These are phyloP conservation scores for Caenorhabditis imperialis DNA, from an alignment of 2,888 invertebrate genomes.

Conservation along the genomic window DNA sequence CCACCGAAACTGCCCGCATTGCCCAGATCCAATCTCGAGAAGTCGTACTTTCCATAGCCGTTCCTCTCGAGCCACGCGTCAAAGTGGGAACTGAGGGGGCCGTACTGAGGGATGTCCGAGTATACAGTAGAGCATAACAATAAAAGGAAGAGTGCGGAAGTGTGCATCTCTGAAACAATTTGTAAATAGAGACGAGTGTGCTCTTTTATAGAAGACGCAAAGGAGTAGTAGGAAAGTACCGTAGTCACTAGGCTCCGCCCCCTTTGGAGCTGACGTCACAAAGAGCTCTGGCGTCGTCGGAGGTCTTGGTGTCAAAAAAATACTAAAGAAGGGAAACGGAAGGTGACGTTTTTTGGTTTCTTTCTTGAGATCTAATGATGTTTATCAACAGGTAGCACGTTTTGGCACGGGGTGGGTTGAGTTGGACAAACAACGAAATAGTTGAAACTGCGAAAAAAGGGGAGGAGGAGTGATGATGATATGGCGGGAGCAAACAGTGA, in stretches of 20 bases:
- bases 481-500: slow-evolving; percentile 39
- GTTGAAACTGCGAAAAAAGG: slow-evolving; percentile 39
- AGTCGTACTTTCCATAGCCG: slow-evolving; percentile 56
- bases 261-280: slow-evolving; percentile 1
- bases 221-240: slow-evolving; percentile 26
- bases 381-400: slow-evolving; percentile 24
- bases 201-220: background rate
- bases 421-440: slow-evolving; percentile 29
- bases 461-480: slow-evolving; percentile 31
- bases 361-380: slow-evolving; percentile 27
- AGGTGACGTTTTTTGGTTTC: background rate
- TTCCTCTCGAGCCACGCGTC: slow-evolving; percentile 47
- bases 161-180: no score
- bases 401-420: slow-evolving; percentile 13
- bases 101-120: slow-evolving; percentile 29
- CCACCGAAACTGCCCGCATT: slow-evolving; percentile 63
- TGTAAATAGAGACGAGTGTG: no score
- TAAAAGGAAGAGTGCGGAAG: background rate
- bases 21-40: slow-evolving; percentile 52
- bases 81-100: slow-evolving; percentile 47
- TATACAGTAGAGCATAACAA: slow-evolving; percentile 1
- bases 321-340: no score
- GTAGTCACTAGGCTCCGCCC: slow-evolving; percentile 38
- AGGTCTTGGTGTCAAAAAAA: no score
- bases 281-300: no score